phyloP scores from a whole-genome alignment of 2,113 vertebrate species.

The Philantomba maxwellii region DNA sequence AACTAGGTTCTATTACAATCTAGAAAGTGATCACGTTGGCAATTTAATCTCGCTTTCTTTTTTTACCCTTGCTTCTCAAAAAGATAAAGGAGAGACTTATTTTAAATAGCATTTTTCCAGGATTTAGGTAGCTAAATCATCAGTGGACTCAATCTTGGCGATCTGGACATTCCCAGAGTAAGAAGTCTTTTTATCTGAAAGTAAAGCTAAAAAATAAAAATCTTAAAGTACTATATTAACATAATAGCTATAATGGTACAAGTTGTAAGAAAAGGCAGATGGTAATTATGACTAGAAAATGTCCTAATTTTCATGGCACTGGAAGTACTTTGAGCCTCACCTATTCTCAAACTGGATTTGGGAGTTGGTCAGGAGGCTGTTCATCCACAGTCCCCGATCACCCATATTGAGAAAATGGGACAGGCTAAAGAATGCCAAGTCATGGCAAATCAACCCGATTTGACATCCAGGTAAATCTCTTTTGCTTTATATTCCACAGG shows the following conservation, averaged over 20 bases:
- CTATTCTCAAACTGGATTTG: not conserved
- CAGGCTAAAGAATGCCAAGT: slow-evolving; percentile 1
- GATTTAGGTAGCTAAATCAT: slow-evolving; percentile 25
- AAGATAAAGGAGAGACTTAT: slow-evolving; percentile 20
- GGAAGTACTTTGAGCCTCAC: not conserved
- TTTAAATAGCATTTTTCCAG: slow-evolving; percentile 19
- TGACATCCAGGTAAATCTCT: not conserved
- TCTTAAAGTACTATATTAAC: slow-evolving; percentile 8
- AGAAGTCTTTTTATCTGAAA: not conserved
- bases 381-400: not conserved
- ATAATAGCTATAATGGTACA: not conserved
- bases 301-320: not conserved
- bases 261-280: not conserved
- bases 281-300: not conserved
- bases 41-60: not conserved
- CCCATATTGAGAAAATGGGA: slow-evolving; percentile 1
- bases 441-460: not conserved
- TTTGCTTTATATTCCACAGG: not conserved
- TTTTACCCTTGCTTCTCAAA: slow-evolving; percentile 8
- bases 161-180: not conserved
- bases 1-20: not conserved
- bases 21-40: slow-evolving; percentile 20
- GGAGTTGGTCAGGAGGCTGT: not conserved
- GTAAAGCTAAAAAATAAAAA: slow-evolving; percentile 23
- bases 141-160: not conserved